A percentile compares a stretch with the other conserved stretches of the same genome.
phyloP scores from a whole-genome alignment of 2,113 vertebrate species.

The Lanius ludovicianus region DNA sequence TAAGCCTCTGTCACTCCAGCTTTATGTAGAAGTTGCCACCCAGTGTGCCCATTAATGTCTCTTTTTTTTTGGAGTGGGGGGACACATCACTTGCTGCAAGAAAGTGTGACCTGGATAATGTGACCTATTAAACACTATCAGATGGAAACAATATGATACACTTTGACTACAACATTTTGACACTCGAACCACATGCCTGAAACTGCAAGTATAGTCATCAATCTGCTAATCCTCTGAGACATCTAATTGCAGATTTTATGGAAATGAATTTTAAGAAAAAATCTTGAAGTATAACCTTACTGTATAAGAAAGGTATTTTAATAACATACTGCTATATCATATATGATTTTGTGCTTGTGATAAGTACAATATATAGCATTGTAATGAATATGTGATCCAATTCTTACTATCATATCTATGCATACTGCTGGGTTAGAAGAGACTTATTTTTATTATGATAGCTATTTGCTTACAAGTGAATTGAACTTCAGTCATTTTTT shows the following conservation, averaged over 20 bases:
- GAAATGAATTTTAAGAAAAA: background rate
- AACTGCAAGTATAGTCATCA: background rate
- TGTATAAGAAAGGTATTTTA: background rate
- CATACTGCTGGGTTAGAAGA: background rate
- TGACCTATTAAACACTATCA: background rate
- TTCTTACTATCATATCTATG: background rate
- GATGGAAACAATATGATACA: background rate
- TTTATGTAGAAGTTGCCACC: background rate
- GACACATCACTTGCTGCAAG: background rate
- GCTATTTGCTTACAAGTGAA: background rate
- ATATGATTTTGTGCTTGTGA: background rate
- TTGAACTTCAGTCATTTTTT: background rate
- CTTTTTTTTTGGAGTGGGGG: background rate
- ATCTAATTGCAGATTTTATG: background rate
- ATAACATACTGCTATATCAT: background rate
- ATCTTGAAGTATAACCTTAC: background rate
- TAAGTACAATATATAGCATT: background rate
- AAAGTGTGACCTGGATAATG: background rate
- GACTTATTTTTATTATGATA: background rate
- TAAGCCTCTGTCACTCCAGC: background rate
- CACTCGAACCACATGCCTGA: background rate
- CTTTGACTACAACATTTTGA: background rate
- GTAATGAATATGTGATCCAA: background rate
- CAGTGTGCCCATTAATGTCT: background rate
- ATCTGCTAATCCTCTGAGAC: background rate